A percentile compares a stretch with the other conserved stretches of the same genome.
Conservation (phyloP, 2,113 vertebrate genomes). For the Gracilinanus agilis region DNA sequence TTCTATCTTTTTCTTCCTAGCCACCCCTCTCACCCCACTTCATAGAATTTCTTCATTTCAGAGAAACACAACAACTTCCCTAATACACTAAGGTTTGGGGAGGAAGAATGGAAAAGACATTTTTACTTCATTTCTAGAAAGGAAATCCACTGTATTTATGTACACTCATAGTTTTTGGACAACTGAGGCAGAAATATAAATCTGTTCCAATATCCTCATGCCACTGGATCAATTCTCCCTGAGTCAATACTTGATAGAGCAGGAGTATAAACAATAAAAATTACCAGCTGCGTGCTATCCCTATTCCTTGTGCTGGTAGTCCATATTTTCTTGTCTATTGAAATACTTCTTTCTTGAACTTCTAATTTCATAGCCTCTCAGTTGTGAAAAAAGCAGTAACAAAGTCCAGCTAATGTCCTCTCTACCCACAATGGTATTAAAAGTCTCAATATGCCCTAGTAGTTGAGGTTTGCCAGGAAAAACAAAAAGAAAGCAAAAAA, state of each 20-base stretch:
- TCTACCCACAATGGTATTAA: not conserved
- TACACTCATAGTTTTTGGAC: not conserved
- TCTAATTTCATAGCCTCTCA: not conserved
- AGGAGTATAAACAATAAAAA: not conserved
- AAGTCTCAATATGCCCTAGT: not conserved
- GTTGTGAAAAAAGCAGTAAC: not conserved
- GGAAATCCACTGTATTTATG: not conserved
- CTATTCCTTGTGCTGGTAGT: not conserved
- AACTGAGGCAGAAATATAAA: not conserved
- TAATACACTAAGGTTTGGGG: not conserved
- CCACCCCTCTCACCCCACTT: not conserved
- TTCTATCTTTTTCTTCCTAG: not conserved
- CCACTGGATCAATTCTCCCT: not conserved
- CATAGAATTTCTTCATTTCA: not conserved
- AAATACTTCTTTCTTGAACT: not conserved
- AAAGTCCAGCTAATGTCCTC: not conserved
- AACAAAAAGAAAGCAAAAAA: not conserved
- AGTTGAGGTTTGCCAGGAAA: not conserved
- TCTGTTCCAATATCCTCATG: not conserved
- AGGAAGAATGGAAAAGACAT: not conserved
- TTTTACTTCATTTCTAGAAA: not conserved
- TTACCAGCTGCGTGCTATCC: not conserved
- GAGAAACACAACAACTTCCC: not conserved
- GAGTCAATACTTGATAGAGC: not conserved
- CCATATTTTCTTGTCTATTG: not conserved